Evolutionary conservation across 2,113 vertebrate species (phyloP).

Genomic region (Aphyosemion australe): DNA sequence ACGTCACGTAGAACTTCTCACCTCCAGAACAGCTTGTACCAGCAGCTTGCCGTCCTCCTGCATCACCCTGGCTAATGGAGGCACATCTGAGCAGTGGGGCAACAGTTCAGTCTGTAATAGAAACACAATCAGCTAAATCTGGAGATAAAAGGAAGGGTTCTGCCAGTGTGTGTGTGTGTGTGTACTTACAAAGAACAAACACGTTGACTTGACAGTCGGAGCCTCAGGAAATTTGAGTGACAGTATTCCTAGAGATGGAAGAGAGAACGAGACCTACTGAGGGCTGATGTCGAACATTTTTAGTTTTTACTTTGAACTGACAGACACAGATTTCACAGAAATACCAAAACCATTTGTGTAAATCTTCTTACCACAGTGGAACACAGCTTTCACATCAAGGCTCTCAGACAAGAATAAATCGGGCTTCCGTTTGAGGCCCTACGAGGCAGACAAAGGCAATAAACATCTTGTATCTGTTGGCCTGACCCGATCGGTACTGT

Average conservation of each 20-base stretch:
- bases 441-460: constrained; percentile 84
- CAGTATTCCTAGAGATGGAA: constrained; percentile 85
- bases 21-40: constrained; percentile 93
- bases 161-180: constrained; percentile 6
- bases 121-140: constrained; percentile 11
- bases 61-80: constrained; percentile 88
- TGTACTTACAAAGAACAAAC: constrained; percentile 94
- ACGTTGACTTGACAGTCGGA: constrained; percentile 96
- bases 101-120: constrained; percentile 90
- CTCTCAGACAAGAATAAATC: constrained; percentile 96
- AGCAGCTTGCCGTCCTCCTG: constrained; percentile 92
- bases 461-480: constrained; percentile 54
- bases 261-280: constrained; percentile 34
- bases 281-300: not conserved
- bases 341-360: not conserved
- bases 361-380: constrained; percentile 92
- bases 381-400: constrained; percentile 96
- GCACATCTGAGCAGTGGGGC: constrained; percentile 90
- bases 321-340: constrained; percentile 8
- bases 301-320: not conserved
- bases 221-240: constrained; percentile 97
- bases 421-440: constrained; percentile 99
- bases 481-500: constrained; percentile 44
- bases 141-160: not conserved
- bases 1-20: constrained; percentile 64